phyloP scores from a whole-genome alignment of 2,797 vertebrate species.

The Gymnopithys bicolor region DNA sequence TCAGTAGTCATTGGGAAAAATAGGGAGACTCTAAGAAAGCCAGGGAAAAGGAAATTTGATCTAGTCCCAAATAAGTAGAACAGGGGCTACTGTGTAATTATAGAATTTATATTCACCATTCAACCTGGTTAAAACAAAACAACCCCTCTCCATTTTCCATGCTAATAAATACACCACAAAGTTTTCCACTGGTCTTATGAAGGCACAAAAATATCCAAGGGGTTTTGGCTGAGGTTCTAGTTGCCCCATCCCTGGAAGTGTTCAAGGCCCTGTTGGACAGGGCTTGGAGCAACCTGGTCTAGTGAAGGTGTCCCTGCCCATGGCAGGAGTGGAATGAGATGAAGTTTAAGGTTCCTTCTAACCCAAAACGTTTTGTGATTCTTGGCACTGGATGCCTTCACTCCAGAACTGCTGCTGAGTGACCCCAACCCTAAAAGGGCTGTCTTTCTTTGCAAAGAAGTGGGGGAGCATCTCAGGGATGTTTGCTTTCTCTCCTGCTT shows the following conservation, averaged over 20 bases:
- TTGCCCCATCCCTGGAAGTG: not conserved
- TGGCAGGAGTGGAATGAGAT: not conserved
- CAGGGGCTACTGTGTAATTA: not conserved
- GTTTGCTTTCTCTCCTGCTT: not conserved
- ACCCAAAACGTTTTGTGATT: not conserved
- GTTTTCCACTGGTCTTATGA: rapidly evolving
- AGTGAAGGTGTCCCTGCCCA: not conserved
- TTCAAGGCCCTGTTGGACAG: rapidly evolving
- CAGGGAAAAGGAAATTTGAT: not conserved
- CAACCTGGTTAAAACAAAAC: not conserved
- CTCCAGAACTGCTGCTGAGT: not conserved
- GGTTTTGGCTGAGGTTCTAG: not conserved
- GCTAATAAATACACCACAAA: not conserved
- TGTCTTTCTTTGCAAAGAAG: not conserved
- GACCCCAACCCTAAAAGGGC: not conserved
- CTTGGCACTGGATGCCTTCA: rapidly evolving
- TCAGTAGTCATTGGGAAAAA: not conserved
- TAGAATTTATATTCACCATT: not conserved
- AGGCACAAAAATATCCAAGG: rapidly evolving
- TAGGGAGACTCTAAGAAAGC: rapidly evolving
- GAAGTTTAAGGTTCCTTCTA: not conserved
- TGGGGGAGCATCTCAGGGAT: rapidly evolving
- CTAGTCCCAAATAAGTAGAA: not conserved
- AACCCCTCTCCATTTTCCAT: not conserved
- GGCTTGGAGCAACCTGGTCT: not conserved